Evolutionary conservation across 2,797 vertebrate species (phyloP), one percentile per base, ranked within the genome.

Genomic region (Cossypha heuglini): DNA sequence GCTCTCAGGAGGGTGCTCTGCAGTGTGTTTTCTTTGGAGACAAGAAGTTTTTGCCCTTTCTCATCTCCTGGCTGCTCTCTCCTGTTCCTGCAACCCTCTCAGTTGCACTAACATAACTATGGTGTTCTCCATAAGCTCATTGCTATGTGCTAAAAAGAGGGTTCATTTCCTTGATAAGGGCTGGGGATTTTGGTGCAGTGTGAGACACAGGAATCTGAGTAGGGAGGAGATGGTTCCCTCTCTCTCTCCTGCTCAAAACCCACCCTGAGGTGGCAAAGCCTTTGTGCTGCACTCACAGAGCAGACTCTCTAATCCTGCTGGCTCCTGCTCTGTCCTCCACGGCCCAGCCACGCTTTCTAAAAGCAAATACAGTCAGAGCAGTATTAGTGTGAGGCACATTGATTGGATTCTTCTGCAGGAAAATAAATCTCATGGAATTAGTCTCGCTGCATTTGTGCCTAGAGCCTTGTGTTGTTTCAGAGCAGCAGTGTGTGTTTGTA

Each of bases 21-120:
- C 22, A 52, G n/a, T 26, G 25, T 94, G 63, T 91, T 97, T 94
- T 95, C 79, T 97, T 95, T 95, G 87, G 93, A 94, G 35, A 66
- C 75, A 75, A 74, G 28, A 37, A 42, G n/a, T 74, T 91, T 71
- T 91, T 89, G 95, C 85, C 82, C 85, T 95, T 94, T 91, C 42
- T 68, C 37, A 61, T 95, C 72, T 86, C 17, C 61, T 95, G 93
- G 62, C 87, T 94, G 85, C 62, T 86, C 78, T 64, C 79, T 74
- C 20, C 15, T 77, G 22, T 80, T 94, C 31, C 72, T 68, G 64
- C 75, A 94, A 40, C 35, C 29, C 21, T 96, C 68, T 90, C 82
- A 62, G 72, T 86, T 86, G 87, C 72, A 29, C 54, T 94, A 88
- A 88, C 45, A 77, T 61, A 94, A 94, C 79, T 80, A 48, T 71